Percentiles rank a stretch among this genome's conserved stretches.
Evolutionary conservation across 2,888 invertebrate genomes (phyloP).

Genomic region (Ditylenchus weischeri): DNA sequence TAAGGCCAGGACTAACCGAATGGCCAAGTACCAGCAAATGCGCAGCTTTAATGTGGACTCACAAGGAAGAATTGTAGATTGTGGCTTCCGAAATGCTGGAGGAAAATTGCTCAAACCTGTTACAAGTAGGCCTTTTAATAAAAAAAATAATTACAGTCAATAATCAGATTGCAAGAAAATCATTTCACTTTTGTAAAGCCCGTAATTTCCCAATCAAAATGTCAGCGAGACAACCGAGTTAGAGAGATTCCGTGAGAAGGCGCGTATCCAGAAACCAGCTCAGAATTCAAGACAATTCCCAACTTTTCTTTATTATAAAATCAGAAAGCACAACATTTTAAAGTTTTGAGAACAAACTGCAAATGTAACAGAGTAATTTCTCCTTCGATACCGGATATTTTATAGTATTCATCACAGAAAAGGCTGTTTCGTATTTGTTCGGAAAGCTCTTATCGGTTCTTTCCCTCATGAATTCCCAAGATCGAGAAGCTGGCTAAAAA

Average conservation of each 20-base stretch:
- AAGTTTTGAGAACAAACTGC: not conserved
- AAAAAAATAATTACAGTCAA: too few species aligned
- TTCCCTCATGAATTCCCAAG: slow-evolving; percentile 91
- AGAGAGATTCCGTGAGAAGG: too few species aligned
- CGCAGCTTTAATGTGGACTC: slow-evolving; percentile 33
- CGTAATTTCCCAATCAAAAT: too few species aligned
- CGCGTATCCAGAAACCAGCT: too few species aligned
- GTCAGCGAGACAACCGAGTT: too few species aligned
- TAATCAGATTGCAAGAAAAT: too few species aligned
- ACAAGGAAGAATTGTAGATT: slow-evolving; percentile 31
- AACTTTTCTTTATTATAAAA: too few species aligned
- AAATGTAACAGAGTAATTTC: slow-evolving; percentile 31
- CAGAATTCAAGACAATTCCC: too few species aligned
- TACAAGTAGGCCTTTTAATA: too few species aligned
- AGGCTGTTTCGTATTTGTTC: slow-evolving; percentile 81
- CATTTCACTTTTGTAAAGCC: too few species aligned
- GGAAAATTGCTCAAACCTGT: too few species aligned
- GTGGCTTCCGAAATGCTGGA: slow-evolving; percentile 25
- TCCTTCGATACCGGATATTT: slow-evolving; percentile 44
- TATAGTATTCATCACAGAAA: slow-evolving; percentile 54
- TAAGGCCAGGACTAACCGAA: not conserved
- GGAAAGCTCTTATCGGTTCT: slow-evolving; percentile 93
- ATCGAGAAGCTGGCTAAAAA: slow-evolving; percentile 10
- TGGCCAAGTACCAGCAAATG: slow-evolving; percentile 25
- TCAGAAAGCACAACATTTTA: too few species aligned